Conservation (phyloP, 1,140 invertebrate genomes). For the Spodoptera frugiperda region DNA sequence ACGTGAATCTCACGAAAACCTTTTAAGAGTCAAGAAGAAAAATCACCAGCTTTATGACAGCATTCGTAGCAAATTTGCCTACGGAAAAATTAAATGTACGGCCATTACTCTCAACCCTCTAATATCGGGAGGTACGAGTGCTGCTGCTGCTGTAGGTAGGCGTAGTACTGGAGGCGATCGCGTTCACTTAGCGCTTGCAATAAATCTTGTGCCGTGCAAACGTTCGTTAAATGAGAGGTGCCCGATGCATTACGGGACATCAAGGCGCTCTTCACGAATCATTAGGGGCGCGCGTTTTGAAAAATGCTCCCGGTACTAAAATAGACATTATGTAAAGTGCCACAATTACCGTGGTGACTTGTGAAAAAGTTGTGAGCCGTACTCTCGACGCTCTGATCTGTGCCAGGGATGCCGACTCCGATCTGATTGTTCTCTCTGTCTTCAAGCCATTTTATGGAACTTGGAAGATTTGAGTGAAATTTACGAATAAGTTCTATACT, state of each 20-base stretch:
- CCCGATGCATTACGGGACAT: constrained; percentile 67
- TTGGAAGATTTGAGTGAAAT: no score
- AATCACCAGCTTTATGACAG: constrained; percentile 44
- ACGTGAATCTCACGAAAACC: constrained; percentile 29
- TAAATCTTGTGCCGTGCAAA: constrained; percentile 71
- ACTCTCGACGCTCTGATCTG: constrained; percentile 14
- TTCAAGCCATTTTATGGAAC: not conserved
- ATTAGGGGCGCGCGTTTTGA: constrained; percentile 73
- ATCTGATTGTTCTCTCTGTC: no score
- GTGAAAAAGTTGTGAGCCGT: constrained; percentile 63
- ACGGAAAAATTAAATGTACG: constrained; percentile 46
- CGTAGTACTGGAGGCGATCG: constrained; percentile 62
- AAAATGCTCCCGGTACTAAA: constrained; percentile 80
- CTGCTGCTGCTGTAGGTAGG: not conserved
- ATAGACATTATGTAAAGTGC: constrained; percentile 84
- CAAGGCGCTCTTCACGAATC: constrained; percentile 76
- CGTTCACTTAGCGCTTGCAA: constrained; percentile 72
- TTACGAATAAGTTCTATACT: no score
- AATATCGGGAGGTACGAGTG: constrained; percentile 1
- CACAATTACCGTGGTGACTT: constrained; percentile 79
- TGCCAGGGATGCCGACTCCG: constrained; percentile 38
- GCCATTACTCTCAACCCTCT: constrained; percentile 43
- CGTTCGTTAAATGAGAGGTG: constrained; percentile 44
- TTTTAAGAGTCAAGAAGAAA: constrained; percentile 41
- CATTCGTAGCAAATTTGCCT: constrained; percentile 41